Conservation (phyloP, 1,140 invertebrate species). For the Aphis gossypii region DNA sequence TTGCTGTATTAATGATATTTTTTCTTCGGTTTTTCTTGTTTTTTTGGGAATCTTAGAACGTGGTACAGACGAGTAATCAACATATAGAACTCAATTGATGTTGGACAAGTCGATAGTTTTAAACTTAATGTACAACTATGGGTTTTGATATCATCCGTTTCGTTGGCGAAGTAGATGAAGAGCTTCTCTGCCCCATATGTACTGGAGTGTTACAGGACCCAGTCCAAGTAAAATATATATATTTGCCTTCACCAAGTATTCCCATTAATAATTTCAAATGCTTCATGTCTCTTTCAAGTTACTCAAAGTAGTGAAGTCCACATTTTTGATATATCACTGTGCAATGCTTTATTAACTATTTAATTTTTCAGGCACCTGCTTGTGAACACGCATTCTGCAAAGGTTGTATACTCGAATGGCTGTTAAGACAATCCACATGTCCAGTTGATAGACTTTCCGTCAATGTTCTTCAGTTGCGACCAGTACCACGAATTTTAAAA, state of each 20-base stretch:
- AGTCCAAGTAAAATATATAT: constrained; percentile 74
- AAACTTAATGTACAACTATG: constrained; percentile 68
- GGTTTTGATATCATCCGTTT: constrained; percentile 89
- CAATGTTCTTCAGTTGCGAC: constrained; percentile 83
- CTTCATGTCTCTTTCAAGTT: background rate
- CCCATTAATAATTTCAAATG: background rate
- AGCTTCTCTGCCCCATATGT: constrained; percentile 91
- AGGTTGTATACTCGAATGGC: constrained; percentile 93
- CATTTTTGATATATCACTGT: background rate
- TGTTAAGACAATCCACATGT: constrained; percentile 89
- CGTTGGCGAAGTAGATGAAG: constrained; percentile 90
- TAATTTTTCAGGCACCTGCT: constrained; percentile 79
- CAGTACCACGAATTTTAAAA: constrained; percentile 89
- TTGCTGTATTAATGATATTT: background rate
- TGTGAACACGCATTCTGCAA: constrained; percentile 97
- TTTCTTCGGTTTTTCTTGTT: background rate
- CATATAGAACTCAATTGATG: background rate
- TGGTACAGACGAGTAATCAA: background rate
- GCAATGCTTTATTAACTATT: constrained; percentile 58
- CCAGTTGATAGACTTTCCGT: constrained; percentile 90
- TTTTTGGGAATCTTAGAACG: background rate
- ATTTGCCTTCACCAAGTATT: background rate
- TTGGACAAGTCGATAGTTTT: background rate
- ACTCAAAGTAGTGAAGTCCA: background rate
- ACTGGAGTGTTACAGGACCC: constrained; percentile 89